Conservation (phyloP, 2,113 vertebrate genomes). For the Gallinago undulata region DNA sequence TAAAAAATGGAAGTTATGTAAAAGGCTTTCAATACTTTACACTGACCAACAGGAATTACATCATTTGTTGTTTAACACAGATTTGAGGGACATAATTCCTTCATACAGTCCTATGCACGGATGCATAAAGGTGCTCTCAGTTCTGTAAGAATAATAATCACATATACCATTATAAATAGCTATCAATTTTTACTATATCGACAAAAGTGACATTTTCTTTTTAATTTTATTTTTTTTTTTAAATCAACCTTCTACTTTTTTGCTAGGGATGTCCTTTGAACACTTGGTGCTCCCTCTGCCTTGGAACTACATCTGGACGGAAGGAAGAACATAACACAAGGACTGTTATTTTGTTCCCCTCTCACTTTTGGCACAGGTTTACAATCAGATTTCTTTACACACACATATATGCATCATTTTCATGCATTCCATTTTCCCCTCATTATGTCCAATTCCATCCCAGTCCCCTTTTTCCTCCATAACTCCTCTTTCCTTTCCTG, state of each 20-base stretch:
- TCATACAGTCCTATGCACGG: not conserved
- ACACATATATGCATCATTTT: not conserved
- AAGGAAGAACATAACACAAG: not conserved
- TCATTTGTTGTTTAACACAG: not conserved
- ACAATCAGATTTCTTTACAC: not conserved
- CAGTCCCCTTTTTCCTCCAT: not conserved
- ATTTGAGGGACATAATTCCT: not conserved
- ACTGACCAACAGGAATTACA: not conserved
- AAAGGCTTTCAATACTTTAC: not conserved
- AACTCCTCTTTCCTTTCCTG: not conserved
- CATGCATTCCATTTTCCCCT: not conserved
- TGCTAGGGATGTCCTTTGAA: not conserved
- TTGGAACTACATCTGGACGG: not conserved
- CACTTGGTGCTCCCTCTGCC: not conserved
- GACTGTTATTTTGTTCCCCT: not conserved
- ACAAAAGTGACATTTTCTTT: not conserved
- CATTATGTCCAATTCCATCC: not conserved
- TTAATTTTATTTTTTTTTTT: too few relatives aligned
- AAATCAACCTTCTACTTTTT: not conserved
- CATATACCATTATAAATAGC: not conserved
- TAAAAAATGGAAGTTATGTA: not conserved
- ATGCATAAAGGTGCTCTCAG: not conserved
- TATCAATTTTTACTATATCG: not conserved
- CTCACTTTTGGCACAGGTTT: not conserved
- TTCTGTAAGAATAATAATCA: not conserved